phyloP scores from a whole-genome alignment of 2,113 vertebrate species.

The Cebidichthys violaceus region DNA sequence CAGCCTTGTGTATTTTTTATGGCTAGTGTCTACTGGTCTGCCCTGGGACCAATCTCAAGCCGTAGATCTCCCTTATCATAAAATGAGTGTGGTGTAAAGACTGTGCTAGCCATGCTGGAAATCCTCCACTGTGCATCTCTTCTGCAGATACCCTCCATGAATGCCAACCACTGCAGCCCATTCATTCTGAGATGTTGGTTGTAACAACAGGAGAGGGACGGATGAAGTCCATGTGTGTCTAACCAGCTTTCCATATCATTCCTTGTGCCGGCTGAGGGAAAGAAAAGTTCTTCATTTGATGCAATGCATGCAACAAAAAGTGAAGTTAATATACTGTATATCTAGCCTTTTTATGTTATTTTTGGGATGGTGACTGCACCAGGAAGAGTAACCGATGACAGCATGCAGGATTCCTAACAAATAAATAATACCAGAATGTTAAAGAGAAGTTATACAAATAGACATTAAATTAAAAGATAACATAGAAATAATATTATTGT shows the following conservation, averaged over 20 bases:
- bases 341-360: not conserved
- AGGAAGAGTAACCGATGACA: conserved; percentile 32
- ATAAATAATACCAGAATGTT: not conserved
- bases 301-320: not conserved
- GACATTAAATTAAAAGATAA: not conserved
- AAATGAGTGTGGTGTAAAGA: conserved; percentile 58
- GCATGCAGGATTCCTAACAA: not conserved
- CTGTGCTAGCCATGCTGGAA: conserved; percentile 31
- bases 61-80: conserved; percentile 71
- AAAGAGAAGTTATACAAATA: conserved; percentile 10
- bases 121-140: conserved; percentile 27
- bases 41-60: conserved; percentile 67
- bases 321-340: not conserved
- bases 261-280: not conserved
- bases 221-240: not conserved
- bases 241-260: not conserved
- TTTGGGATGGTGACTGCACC: not conserved
- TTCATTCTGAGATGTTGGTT: conserved; percentile 21
- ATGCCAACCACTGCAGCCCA: conserved; percentile 4
- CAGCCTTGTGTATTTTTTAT: conserved; percentile 72
- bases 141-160: conserved; percentile 38
- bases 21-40: conserved; percentile 56
- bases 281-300: not conserved
- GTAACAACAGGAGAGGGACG: not conserved
- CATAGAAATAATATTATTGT: not conserved